These are phyloP conservation scores for Plecturocebus donacophilus DNA, from an alignment of 2,113 vertebrate genomes.

Conservation along the genomic window DNA sequence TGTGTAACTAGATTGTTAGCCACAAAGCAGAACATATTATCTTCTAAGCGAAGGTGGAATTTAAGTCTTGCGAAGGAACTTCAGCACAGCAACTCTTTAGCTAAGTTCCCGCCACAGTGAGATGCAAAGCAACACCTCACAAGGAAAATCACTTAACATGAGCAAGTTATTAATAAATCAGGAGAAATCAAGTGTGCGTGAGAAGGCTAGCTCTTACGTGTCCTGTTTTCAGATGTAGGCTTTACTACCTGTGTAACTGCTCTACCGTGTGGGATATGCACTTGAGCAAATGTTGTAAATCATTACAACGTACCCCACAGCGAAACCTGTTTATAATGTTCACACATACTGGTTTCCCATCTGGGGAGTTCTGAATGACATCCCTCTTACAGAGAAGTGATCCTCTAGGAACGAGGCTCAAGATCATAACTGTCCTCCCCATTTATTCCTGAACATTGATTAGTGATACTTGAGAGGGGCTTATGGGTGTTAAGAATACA, in stretches of 20 bases:
- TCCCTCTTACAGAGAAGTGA: neutral
- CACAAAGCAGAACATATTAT: neutral
- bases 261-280: slow-evolving; percentile 14
- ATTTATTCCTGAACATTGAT: neutral
- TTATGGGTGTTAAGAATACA: neutral
- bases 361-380: neutral
- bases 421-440: fast-evolving
- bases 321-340: neutral
- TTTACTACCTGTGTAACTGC: slow-evolving; percentile 41
- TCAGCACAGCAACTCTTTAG: slow-evolving; percentile 18
- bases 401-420: neutral
- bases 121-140: neutral
- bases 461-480: neutral
- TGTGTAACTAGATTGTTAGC: neutral
- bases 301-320: neutral
- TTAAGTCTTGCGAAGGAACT: slow-evolving; percentile 37
- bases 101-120: neutral
- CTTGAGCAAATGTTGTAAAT: slow-evolving; percentile 53
- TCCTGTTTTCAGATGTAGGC: neutral
- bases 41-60: neutral
- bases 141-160: slow-evolving; percentile 48
- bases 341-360: neutral
- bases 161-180: slow-evolving; percentile 59
- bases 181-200: neutral
- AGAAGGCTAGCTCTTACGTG: neutral